Base-by-base conservation (phyloP, 2,113 vertebrate species). In the Saiga tatarica region DNA sequence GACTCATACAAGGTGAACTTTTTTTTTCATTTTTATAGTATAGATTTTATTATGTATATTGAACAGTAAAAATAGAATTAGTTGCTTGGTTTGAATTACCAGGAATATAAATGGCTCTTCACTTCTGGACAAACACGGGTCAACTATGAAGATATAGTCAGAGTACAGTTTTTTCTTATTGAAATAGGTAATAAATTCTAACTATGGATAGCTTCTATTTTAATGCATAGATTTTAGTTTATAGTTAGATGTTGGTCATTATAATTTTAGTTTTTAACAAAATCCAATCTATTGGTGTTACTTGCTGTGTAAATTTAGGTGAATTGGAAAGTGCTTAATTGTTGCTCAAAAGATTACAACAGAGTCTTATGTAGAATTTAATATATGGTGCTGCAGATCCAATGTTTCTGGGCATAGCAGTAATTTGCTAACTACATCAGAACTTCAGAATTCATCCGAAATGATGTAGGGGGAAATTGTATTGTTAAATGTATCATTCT, bases 41-140 rank as follows among this genome's bases (percentile, higher is more conserved):
- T 17, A 85, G 47, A 53, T 83, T 95, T 81, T 36, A 47, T 82
- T 97, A 50, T 42, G n/a, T 52, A 6, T 95, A 81, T 52, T 90
- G 33, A 97, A 91, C 84, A 95, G 79, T 89, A 87, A 91, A 95
- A 96, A 93, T 83, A 89, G 17, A 95, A 60, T 87, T 55, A 45
- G 30, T 89, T 93, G 3, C 19, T 92, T 93, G 17, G n/a, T 96
- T 96, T 94, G 67, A 97, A 53, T 87, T 93, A 59, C n/a, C 55
- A 94, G n/a, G 64, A 64, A 59, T 85, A 81, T 82, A 92, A 88
- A 57, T 79, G 55, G 33, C 11, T 85, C 87, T 94, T 95, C 33
- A 57, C 82, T 85, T 94, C 33, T 78, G 53, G 19, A 23, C 17
- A 96, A 81, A 64, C 14, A 53, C 1, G 78, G 57, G 4, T 92